Percentiles rank a stretch among this genome's conserved stretches.
Evolutionary conservation across 2,113 vertebrate genomes (phyloP).

Genomic region (Pedionomus torquatus): DNA sequence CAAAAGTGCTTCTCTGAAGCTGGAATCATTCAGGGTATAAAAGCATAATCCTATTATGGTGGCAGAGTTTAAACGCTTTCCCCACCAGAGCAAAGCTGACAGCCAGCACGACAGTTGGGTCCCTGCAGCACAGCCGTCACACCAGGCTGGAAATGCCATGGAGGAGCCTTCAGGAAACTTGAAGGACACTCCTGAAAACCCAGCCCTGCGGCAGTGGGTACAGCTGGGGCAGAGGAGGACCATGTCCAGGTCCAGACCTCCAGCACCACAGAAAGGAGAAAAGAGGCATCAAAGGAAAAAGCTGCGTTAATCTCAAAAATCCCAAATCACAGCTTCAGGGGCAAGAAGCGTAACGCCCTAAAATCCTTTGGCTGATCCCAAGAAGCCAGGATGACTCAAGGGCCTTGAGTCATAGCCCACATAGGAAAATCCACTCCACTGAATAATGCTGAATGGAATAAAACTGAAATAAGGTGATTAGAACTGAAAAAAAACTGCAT

Average conservation of each 20-base stretch:
- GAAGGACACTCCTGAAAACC: not conserved
- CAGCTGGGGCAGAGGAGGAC: not conserved
- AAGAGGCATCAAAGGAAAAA: not conserved
- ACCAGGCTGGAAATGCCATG: fast-evolving
- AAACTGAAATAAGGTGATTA: not conserved
- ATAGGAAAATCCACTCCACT: not conserved
- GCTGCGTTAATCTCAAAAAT: not conserved
- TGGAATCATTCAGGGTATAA: not conserved
- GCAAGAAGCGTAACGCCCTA: not conserved
- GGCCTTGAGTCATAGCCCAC: not conserved
- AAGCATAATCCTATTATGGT: not conserved
- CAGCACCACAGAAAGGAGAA: not conserved
- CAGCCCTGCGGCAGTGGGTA: fast-evolving
- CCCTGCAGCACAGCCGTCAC: fast-evolving
- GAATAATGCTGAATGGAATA: not conserved
- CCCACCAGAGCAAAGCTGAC: not conserved
- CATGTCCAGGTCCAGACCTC: not conserved
- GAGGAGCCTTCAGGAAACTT: not conserved
- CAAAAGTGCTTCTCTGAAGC: not conserved
- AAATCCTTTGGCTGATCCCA: not conserved
- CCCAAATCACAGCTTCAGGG: not conserved
- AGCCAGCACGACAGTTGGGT: not conserved
- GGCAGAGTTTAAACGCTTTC: not conserved
- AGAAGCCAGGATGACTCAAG: not conserved
- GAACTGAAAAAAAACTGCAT: not conserved